Conservation (phyloP, 2,888 invertebrate species). For the Aphodius sticticus region DNA sequence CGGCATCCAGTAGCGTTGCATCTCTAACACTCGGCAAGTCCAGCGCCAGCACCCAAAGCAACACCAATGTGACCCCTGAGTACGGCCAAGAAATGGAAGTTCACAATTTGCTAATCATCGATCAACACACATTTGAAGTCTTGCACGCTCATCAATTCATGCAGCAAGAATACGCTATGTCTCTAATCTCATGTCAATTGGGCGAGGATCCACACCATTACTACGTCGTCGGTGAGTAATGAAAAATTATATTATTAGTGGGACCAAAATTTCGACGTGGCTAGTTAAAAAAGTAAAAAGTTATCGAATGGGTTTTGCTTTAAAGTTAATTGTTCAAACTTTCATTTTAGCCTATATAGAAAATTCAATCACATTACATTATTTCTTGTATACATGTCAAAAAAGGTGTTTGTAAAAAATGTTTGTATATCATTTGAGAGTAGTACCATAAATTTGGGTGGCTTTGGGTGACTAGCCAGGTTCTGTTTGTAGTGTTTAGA, state of each 20-base stretch:
- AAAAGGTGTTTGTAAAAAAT: no score
- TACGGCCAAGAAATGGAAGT: slow-evolving; percentile 86
- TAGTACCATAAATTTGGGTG: no score
- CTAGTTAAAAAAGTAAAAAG: not conserved
- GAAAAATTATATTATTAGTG: not conserved
- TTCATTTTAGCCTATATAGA: no score
- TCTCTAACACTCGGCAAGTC: slow-evolving; percentile 62
- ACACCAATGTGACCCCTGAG: slow-evolving; percentile 60
- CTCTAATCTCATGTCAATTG: slow-evolving; percentile 84
- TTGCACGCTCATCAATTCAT: slow-evolving; percentile 93
- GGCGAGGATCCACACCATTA: slow-evolving; percentile 93
- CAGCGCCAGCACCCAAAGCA: slow-evolving; percentile 58
- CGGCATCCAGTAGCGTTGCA: slow-evolving; percentile 65
- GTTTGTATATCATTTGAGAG: no score
- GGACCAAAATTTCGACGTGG: not conserved
- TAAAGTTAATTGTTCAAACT: not conserved
- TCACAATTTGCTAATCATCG: slow-evolving; percentile 88
- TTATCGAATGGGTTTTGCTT: not conserved
- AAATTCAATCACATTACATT: no score
- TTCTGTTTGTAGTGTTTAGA: no score
- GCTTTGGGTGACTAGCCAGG: no score
- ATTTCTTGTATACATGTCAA: no score
- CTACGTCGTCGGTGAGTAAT: slow-evolving; percentile 81
- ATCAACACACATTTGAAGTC: slow-evolving; percentile 97
- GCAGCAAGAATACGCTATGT: slow-evolving; percentile 89